These are phyloP conservation scores for Porites australiensis DNA, from an alignment of 64 coral and sea anemone genomes.

Conservation along the genomic window DNA sequence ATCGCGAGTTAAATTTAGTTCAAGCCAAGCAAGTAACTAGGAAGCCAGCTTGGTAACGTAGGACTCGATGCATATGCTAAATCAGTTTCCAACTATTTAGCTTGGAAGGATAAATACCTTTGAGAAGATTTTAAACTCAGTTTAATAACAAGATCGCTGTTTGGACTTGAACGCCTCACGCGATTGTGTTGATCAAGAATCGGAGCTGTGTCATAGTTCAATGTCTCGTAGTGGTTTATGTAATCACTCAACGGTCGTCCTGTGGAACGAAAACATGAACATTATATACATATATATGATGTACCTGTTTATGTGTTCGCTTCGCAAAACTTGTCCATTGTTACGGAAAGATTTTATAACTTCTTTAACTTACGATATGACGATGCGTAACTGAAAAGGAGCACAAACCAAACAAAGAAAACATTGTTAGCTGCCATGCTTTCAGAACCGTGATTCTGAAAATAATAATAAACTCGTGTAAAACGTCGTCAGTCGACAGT, in stretches of 20 bases:
- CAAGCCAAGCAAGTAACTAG: no score
- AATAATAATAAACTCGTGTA: no score
- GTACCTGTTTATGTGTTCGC: background rate
- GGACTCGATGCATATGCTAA: no score
- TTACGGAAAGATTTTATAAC: background rate
- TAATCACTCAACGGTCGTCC: constrained; percentile 76
- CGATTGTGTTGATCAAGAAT: constrained; percentile 74
- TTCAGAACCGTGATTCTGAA: no score
- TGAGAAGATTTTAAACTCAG: constrained; percentile 76
- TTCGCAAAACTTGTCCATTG: background rate
- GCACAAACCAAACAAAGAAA: no score
- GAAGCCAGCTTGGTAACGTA: no score
- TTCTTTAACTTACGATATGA: constrained; percentile 22
- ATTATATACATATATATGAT: background rate
- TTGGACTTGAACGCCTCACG: constrained; percentile 64
- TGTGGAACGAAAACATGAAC: constrained; percentile 21
- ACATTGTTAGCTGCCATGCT: no score
- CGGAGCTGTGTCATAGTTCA: constrained; percentile 66
- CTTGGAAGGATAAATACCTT: constrained; percentile 39
- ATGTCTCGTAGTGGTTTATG: constrained; percentile 77
- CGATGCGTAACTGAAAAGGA: constrained; percentile 4
- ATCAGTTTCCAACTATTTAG: no score
- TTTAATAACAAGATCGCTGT: constrained; percentile 38
- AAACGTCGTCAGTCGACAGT: no score
- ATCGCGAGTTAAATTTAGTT: no score